These are phyloP conservation scores for Pterois miles DNA, from an alignment of 2,797 vertebrate genomes.

Conservation along the genomic window DNA sequence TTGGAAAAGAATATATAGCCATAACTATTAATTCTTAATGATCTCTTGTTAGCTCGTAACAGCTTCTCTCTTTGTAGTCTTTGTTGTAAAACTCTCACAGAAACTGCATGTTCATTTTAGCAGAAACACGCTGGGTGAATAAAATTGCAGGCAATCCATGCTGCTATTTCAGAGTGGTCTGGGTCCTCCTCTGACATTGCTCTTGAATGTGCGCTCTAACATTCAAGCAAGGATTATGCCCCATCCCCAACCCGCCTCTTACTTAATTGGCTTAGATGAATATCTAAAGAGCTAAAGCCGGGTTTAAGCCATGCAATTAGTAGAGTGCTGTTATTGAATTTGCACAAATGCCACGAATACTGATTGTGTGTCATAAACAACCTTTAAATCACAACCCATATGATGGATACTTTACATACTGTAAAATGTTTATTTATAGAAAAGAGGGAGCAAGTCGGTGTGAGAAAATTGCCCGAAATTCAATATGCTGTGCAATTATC, in stretches of 20 bases:
- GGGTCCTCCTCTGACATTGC: conserved; percentile 48
- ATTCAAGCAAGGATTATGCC: conserved; percentile 65
- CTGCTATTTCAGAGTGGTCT: conserved; percentile 36
- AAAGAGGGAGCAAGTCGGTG: conserved; percentile 39
- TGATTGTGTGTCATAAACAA: conserved; percentile 68
- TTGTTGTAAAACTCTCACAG: conserved; percentile 5
- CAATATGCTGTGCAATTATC: conserved; percentile 86
- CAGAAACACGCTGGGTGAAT: not conserved
- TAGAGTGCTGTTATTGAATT: conserved; percentile 78
- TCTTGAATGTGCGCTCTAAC: conserved; percentile 60
- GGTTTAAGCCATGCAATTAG: conserved; percentile 75
- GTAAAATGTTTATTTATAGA: conserved; percentile 78
- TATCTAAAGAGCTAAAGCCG: conserved; percentile 76
- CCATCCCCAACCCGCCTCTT: conserved; percentile 49
- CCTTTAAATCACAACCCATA: conserved; percentile 60
- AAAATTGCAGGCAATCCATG: not conserved
- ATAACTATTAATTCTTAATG: conserved; percentile 6
- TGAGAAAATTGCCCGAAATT: conserved; percentile 80
- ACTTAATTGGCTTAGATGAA: conserved; percentile 81
- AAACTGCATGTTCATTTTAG: not conserved
- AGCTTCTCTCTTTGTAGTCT: conserved; percentile 7
- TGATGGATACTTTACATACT: conserved; percentile 61
- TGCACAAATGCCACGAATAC: conserved; percentile 48
- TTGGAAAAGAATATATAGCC: not conserved
- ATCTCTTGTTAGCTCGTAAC: not conserved